A percentile compares a stretch with the other conserved stretches of the same genome.
Conservation (phyloP, 64 coral and sea anemone genomes). For the Dendrophyllia cribrosa region DNA sequence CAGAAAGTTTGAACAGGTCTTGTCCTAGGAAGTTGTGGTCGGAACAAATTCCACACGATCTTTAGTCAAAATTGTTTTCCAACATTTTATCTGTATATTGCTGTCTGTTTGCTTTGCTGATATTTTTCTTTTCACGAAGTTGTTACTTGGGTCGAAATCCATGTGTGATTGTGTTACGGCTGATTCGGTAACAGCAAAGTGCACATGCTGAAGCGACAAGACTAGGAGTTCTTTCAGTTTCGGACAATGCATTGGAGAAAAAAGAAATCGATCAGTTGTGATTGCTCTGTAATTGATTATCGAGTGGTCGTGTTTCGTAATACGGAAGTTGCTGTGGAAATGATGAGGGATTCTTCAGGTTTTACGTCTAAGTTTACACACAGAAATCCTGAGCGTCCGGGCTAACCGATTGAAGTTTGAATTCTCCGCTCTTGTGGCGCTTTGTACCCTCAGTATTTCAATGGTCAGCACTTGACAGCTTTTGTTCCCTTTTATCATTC, state of each 20-base stretch:
- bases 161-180: background rate
- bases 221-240: constrained; percentile 51
- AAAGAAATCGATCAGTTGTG: background rate
- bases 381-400: constrained; percentile 9
- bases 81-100: background rate
- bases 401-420: constrained; percentile 45
- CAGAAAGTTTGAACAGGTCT: background rate
- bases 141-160: background rate
- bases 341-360: background rate
- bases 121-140: background rate
- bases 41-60: constrained; percentile 39
- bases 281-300: constrained; percentile 7
- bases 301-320: background rate
- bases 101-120: background rate
- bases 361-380: constrained; percentile 1
- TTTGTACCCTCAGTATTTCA: constrained; percentile 31
- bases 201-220: background rate
- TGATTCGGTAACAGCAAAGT: background rate
- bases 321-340: constrained; percentile 39
- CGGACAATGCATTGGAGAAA: background rate
- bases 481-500: constrained; percentile 66
- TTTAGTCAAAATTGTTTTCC: constrained; percentile 13
- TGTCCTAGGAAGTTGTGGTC: constrained; percentile 37
- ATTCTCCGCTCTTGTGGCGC: constrained; percentile 37
- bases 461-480: constrained; percentile 62